Evolutionary conservation across 2,113 vertebrate species (phyloP).

Genomic region (Corapipo altera): DNA sequence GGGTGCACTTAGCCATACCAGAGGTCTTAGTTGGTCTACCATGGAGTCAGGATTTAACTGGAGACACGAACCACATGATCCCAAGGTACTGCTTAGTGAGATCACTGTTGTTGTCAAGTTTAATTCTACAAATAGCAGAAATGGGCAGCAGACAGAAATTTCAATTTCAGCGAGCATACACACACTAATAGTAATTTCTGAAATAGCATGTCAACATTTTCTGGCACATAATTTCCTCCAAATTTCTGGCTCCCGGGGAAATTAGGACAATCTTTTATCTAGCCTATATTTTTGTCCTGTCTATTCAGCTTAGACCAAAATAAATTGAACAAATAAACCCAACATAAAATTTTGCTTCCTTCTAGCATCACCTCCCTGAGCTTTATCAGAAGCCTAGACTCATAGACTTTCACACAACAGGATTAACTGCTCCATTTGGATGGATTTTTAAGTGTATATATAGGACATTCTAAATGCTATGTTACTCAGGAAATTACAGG

Average conservation of each 20-base stretch:
- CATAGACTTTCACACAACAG: neutral
- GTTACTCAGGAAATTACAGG: neutral
- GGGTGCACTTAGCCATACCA: neutral
- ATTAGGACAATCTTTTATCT: neutral
- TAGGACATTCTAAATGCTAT: neutral
- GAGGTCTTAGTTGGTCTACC: neutral
- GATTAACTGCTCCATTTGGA: neutral
- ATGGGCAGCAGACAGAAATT: neutral
- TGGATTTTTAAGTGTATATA: neutral
- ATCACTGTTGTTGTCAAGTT: neutral
- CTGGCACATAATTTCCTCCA: neutral
- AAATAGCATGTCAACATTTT: neutral
- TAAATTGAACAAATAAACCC: neutral
- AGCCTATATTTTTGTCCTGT: neutral
- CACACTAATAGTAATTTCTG: neutral
- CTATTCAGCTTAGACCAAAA: neutral
- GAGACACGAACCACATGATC: neutral
- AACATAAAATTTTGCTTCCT: neutral
- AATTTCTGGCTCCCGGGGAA: neutral
- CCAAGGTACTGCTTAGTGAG: neutral
- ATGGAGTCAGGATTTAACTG: neutral
- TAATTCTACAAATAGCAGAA: neutral
- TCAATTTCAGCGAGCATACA: neutral
- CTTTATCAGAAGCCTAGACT: neutral
- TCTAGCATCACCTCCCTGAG: neutral